Percentiles rank a stretch among this genome's conserved stretches.
Conservation (phyloP, 2,888 invertebrate genomes). For the Leptinotarsa rubiginosa region DNA sequence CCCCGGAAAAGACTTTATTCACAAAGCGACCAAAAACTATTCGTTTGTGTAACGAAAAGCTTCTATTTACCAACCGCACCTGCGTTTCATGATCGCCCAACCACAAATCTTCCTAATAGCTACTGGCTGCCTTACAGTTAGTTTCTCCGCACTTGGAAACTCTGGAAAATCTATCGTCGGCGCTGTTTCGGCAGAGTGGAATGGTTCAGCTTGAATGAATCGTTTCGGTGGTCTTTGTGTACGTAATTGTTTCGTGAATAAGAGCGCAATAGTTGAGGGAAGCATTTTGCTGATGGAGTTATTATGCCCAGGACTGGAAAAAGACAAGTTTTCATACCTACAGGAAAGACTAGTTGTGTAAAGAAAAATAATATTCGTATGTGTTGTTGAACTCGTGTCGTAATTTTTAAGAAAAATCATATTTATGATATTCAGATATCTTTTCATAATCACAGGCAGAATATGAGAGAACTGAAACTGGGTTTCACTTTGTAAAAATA, state of each 20-base stretch:
- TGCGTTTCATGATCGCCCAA: constrained; percentile 43
- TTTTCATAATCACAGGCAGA: too few species aligned
- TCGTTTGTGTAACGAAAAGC: constrained; percentile 46
- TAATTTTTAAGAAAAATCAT: too few species aligned
- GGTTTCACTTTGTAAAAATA: too few species aligned
- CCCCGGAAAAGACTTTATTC: constrained; percentile 1
- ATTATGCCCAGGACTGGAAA: neutral
- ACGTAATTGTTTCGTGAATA: constrained; percentile 18
- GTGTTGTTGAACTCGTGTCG: too few species aligned
- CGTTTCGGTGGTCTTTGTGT: constrained; percentile 12
- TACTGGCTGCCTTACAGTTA: constrained; percentile 23
- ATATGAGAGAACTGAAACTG: too few species aligned
- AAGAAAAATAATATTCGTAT: too few species aligned
- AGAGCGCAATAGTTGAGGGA: neutral
- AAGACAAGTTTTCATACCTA: neutral
- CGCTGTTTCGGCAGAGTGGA: constrained; percentile 7
- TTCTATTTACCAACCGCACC: constrained; percentile 49
- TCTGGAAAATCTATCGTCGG: constrained; percentile 15
- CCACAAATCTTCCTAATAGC: constrained; percentile 37
- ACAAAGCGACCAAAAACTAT: constrained; percentile 21
- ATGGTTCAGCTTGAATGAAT: constrained; percentile 10
- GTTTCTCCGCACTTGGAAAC: constrained; percentile 24
- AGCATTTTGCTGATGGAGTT: neutral
- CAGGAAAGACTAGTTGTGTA: neutral
- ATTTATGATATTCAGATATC: too few species aligned